These are phyloP conservation scores for Atrichornis clamosus DNA, from an alignment of 2,113 vertebrate genomes.

Conservation along the genomic window DNA sequence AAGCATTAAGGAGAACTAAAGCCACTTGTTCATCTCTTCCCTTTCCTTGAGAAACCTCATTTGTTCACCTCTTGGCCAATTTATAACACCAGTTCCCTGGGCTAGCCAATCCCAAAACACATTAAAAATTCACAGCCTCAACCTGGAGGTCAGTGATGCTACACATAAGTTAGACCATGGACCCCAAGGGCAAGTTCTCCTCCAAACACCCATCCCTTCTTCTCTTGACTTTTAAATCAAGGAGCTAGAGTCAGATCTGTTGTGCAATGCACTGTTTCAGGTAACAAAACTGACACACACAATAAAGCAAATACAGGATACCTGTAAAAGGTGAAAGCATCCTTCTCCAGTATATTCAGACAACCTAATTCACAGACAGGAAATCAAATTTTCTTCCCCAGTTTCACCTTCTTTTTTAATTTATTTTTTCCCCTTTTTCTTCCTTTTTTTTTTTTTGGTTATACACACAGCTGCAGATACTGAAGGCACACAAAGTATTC, in stretches of 20 bases:
- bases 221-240: not conserved
- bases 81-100: not conserved
- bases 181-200: not conserved
- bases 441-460: no score
- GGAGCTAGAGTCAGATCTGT: not conserved
- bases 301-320: not conserved
- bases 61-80: not conserved
- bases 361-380: not conserved
- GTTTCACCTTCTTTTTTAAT: not conserved
- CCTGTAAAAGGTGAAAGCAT: not conserved
- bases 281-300: not conserved
- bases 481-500: not conserved
- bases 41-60: not conserved
- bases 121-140: not conserved
- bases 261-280: not conserved
- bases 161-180: rapidly evolving
- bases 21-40: not conserved
- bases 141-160: not conserved
- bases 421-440: rapidly evolving
- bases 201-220: not conserved
- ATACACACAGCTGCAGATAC: not conserved
- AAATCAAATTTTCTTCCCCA: not conserved
- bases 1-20: not conserved
- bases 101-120: not conserved
- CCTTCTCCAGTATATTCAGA: not conserved